Conservation (phyloP, 1,140 invertebrate species). For the Physella acuta region DNA sequence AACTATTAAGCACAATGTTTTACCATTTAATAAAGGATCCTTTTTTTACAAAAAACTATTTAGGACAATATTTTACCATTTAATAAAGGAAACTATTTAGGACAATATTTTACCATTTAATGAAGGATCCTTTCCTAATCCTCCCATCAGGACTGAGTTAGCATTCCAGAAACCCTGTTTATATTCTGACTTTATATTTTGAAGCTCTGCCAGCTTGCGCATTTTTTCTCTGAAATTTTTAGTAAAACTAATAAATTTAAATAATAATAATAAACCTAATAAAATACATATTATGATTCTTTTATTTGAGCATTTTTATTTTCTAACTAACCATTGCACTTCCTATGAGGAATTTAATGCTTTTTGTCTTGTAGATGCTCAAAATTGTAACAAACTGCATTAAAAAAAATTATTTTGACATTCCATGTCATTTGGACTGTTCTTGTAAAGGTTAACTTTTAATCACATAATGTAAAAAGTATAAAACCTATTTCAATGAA, state of each 20-base stretch:
- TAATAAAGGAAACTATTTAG: too few relatives aligned
- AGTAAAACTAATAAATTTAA: neutral
- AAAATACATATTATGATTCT: neutral
- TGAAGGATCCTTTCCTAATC: slow-evolving; percentile 55
- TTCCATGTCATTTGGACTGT: too few relatives aligned
- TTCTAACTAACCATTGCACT: neutral
- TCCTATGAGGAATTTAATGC: too few relatives aligned
- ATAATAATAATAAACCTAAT: neutral
- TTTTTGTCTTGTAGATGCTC: too few relatives aligned
- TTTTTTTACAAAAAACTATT: neutral
- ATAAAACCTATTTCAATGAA: too few relatives aligned
- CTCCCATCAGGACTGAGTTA: slow-evolving; percentile 57
- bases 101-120: neutral
- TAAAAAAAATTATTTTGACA: too few relatives aligned
- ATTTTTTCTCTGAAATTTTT: slow-evolving; percentile 33
- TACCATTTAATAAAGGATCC: too few relatives aligned
- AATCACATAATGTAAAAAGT: too few relatives aligned
- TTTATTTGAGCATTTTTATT: neutral
- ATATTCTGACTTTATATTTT: slow-evolving; percentile 50
- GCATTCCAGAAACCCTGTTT: slow-evolving; percentile 58
- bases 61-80: too few relatives aligned
- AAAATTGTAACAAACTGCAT: too few relatives aligned
- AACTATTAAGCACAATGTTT: neutral
- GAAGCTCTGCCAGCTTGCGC: slow-evolving; percentile 49
- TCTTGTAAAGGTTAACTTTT: too few relatives aligned